Evolutionary conservation across 2,113 vertebrate genomes (phyloP), one percentile per base, ranked within the genome.

Genomic region (Myrmophylax atrothorax): DNA sequence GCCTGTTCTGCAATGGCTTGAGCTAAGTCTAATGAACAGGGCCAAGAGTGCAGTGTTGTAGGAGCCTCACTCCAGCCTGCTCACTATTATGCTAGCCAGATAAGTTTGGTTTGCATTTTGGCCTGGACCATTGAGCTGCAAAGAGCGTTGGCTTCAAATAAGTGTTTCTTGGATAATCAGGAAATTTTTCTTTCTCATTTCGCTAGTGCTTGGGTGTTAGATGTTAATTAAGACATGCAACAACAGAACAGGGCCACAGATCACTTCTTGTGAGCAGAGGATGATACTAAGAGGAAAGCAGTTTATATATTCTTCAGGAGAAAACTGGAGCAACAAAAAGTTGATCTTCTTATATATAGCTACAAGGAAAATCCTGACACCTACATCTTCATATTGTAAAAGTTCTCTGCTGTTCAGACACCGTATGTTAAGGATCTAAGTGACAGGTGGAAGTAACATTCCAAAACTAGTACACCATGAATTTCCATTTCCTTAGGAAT

Each of bases 401-500:
- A 76, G 86, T 90, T 75, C 35, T 77, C 81, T 90, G 79, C 72
- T 12, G 11, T 89, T 93, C 79, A 76, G 64, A 81, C 46, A 76
- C 88, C 7, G 9, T 64, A 68, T 4, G 0, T 70, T 77, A 75
- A 77, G 62, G 22, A 58, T 79, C 63, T 80, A 97, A 96, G 89
- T 80, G 72, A 95, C 70, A 93, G 78, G 78, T 80, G 38, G 50
- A 95, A 91, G 33, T 78, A 96, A 80, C 25, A 5, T 93, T 67
- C 59, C 24, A 8, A 93, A 96, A 94, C 49, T 38, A 93, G 62
- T 84, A 85, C 73, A 70, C 6, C 18, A 16, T 35, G 68, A 90
- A 96, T 95, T 96, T 96, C 82, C 63, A 97, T 88, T 94, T 97
- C 85, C 82, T 74, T 70, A 83, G 56, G 59, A 91, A 86, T 94